Evolutionary conservation across 2,797 vertebrate species (phyloP).

Genomic region (Peromyscus melanophrys): DNA sequence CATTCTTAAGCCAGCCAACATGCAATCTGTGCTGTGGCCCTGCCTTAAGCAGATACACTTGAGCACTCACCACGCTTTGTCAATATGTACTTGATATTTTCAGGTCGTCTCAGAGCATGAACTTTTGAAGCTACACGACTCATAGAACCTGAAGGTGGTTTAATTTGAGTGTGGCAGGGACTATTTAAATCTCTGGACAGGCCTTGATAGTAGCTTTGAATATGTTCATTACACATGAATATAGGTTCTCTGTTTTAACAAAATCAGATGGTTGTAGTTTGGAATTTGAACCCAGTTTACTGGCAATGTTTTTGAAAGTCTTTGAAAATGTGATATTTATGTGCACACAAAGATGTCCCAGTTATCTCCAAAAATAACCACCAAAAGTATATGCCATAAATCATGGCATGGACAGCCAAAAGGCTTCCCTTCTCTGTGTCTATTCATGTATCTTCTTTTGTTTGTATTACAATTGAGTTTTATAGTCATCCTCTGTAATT

Average conservation of each 20-base stretch:
- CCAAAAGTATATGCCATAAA: background rate
- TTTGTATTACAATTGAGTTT: background rate
- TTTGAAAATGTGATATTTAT: slow-evolving; percentile 61
- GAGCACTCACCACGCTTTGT: background rate
- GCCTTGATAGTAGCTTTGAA: background rate
- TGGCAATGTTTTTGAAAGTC: slow-evolving; percentile 17
- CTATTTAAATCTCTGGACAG: slow-evolving; percentile 47
- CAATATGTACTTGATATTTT: background rate
- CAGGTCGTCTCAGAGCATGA: background rate
- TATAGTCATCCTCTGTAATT: slow-evolving; percentile 9
- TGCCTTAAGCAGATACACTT: slow-evolving; percentile 37
- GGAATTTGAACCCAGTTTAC: slow-evolving; percentile 61
- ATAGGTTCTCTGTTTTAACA: slow-evolving; percentile 51
- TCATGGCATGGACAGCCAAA: background rate
- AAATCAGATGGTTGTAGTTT: background rate
- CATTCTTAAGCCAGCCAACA: background rate
- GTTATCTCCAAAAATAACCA: slow-evolving; percentile 32
- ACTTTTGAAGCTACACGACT: slow-evolving; percentile 18
- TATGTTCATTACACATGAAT: slow-evolving; percentile 57
- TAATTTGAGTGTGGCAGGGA: background rate
- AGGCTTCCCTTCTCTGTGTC: slow-evolving; percentile 20
- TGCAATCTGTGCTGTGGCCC: background rate
- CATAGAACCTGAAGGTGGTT: background rate
- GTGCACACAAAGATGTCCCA: background rate
- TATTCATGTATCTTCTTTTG: slow-evolving; percentile 34